phyloP scores from a whole-genome alignment of 2,113 vertebrate genomes.

The Lipophrys pholis region DNA sequence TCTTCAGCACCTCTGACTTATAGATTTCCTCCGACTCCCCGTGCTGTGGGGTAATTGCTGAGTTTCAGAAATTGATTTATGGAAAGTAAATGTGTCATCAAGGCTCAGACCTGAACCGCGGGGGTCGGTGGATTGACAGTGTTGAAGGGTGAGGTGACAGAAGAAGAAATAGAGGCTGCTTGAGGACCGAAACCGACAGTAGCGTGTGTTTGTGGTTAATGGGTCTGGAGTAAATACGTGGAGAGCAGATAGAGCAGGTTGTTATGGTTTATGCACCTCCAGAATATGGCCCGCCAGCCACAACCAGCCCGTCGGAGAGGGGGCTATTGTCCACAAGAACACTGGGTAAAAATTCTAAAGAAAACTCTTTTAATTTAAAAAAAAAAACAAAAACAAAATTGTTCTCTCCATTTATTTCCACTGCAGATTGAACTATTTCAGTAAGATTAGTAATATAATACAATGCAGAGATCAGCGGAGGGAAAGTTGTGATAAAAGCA shows the following conservation, averaged over 20 bases:
- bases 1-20: conserved; percentile 64
- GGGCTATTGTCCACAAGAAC: not conserved
- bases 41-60: conserved; percentile 59
- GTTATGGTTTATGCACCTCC: conserved; percentile 18
- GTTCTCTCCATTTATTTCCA: too few relatives aligned
- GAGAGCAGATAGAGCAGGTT: conserved; percentile 57
- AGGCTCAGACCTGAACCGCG: not conserved
- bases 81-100: conserved; percentile 72
- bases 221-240: conserved; percentile 58
- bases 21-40: conserved; percentile 57
- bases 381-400: too few relatives aligned
- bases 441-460: too few relatives aligned
- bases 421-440: too few relatives aligned
- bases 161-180: conserved; percentile 18
- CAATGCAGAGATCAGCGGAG: too few relatives aligned
- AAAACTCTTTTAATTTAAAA: too few relatives aligned
- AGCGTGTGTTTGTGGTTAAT: conserved; percentile 56
- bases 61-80: conserved; percentile 69
- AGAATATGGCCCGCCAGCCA: too few relatives aligned
- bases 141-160: conserved; percentile 19
- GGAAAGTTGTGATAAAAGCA: too few relatives aligned
- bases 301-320: not conserved
- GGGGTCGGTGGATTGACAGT: conserved; percentile 7
- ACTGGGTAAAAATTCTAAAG: too few relatives aligned
- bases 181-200: conserved; percentile 20